A percentile compares a stretch with the other conserved stretches of the same genome.
Evolutionary conservation across 2,797 vertebrate genomes (phyloP).

Genomic region (Lepus oiostolus): DNA sequence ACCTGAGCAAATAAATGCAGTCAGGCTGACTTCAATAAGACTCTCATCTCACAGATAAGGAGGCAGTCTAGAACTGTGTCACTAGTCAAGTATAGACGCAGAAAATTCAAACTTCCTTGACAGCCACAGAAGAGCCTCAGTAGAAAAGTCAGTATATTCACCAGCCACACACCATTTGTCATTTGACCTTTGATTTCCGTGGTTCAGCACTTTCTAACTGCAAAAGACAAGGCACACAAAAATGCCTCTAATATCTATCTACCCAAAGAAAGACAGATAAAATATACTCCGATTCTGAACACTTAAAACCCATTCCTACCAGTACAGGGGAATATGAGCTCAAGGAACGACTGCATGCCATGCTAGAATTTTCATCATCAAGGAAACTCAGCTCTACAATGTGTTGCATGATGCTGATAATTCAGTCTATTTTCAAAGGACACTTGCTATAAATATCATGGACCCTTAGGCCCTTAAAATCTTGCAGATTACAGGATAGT

Average conservation of each 20-base stretch:
- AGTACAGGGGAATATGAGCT: not conserved
- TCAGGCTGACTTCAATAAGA: not conserved
- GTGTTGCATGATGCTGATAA: not conserved
- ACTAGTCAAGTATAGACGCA: not conserved
- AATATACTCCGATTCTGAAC: not conserved
- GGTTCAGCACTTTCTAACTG: not conserved
- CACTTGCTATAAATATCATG: not conserved
- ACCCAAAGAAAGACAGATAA: not conserved
- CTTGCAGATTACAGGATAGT: not conserved
- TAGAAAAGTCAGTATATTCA: not conserved
- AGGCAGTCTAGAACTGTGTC: not conserved
- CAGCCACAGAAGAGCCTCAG: not conserved
- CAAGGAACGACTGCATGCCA: not conserved
- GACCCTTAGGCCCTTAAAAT: not conserved
- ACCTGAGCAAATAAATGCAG: not conserved
- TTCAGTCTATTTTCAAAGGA: conserved; percentile 10
- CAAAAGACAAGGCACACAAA: not conserved
- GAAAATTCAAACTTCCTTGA: not conserved
- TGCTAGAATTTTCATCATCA: not conserved
- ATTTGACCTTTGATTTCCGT: not conserved
- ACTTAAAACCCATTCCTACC: not conserved
- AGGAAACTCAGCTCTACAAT: not conserved
- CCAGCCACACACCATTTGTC: not conserved
- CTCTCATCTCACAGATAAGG: not conserved
- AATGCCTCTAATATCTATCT: not conserved